phyloP scores from a whole-genome alignment of 2,113 vertebrate species.

The Podiceps cristatus region DNA sequence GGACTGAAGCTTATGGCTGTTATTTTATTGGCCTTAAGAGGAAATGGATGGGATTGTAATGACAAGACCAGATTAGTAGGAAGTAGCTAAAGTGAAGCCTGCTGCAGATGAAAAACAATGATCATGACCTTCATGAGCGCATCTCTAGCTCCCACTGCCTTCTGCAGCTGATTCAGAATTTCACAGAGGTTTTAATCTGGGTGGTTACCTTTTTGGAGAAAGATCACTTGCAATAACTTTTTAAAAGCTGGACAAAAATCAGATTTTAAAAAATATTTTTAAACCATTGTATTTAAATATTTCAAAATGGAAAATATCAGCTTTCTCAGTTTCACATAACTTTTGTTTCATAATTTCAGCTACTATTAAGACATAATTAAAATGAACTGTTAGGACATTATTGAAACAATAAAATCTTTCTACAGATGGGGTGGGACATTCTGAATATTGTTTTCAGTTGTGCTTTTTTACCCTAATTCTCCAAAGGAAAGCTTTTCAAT shows the following conservation, averaged over 20 bases:
- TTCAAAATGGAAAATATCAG: constrained; percentile 14
- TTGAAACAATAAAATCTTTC: constrained; percentile 53
- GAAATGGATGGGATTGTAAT: constrained; percentile 25
- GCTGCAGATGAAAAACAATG: background rate
- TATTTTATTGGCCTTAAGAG: background rate
- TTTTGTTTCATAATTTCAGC: constrained; percentile 27
- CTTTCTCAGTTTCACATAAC: background rate
- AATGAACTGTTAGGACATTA: constrained; percentile 32
- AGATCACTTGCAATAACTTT: background rate
- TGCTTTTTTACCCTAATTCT: background rate
- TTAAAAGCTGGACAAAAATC: background rate
- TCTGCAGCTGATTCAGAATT: background rate
- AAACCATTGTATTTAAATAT: background rate
- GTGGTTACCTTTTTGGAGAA: background rate
- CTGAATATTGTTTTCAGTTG: constrained; percentile 41
- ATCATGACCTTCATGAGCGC: background rate
- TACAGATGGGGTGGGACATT: background rate
- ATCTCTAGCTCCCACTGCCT: background rate
- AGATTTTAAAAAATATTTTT: background rate
- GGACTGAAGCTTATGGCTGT: background rate
- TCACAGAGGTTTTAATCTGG: background rate
- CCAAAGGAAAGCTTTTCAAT: constrained; percentile 21
- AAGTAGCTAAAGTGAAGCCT: background rate
- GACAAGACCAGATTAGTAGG: background rate
- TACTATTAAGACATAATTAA: constrained; percentile 17